Percentiles rank a stretch among this genome's conserved stretches.
phyloP scores from a whole-genome alignment of 2,113 vertebrate species.

The Urocolius indicus region DNA sequence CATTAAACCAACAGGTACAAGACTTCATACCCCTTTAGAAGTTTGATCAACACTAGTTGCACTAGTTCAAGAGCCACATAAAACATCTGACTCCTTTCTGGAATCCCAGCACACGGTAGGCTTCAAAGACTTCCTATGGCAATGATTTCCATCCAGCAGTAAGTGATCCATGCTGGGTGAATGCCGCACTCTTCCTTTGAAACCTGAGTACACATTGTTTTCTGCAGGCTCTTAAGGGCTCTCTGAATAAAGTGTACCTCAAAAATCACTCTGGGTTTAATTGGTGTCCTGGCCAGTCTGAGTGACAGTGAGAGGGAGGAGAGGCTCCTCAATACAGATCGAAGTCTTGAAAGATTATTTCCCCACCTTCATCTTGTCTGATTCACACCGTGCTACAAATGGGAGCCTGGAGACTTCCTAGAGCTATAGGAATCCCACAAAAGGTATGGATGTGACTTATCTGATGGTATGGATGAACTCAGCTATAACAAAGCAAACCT shows the following conservation, averaged over 20 bases:
- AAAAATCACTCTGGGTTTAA: not conserved
- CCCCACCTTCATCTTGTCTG: not conserved
- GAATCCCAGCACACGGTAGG: not conserved
- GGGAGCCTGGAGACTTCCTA: not conserved
- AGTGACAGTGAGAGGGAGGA: not conserved
- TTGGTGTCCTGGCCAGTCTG: not conserved
- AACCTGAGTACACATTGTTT: not conserved
- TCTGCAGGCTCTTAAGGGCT: not conserved
- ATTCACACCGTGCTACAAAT: not conserved
- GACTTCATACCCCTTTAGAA: not conserved
- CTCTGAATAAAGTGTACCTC: not conserved
- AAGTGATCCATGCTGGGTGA: fast-evolving
- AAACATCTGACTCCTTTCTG: not conserved
- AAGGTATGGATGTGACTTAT: not conserved
- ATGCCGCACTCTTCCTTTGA: not conserved
- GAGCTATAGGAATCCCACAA: not conserved
- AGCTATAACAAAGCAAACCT: not conserved
- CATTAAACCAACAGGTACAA: not conserved
- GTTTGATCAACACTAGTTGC: not conserved
- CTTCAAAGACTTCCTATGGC: not conserved
- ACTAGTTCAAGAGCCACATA: not conserved
- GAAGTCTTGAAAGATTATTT: not conserved
- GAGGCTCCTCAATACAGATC: fast-evolving
- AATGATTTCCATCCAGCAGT: not conserved
- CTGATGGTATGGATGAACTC: not conserved